Evolutionary conservation across 1,140 invertebrate species (phyloP).

Genomic region (Colletes gigas): DNA sequence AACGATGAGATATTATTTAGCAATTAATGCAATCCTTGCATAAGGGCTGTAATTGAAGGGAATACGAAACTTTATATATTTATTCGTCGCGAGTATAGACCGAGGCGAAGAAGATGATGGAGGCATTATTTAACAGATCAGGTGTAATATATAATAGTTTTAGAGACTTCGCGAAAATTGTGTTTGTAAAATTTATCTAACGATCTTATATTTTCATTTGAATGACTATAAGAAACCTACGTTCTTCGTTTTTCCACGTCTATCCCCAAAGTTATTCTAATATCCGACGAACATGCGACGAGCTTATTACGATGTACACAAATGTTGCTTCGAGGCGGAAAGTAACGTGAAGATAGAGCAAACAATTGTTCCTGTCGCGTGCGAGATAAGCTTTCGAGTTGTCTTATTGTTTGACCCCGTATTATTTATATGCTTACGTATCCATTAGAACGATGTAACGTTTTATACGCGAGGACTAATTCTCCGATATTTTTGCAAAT

Average conservation of each 20-base stretch:
- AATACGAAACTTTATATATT: neutral
- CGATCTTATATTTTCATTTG: neutral
- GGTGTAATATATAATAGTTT: too few species aligned
- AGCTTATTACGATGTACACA: slow-evolving; percentile 6
- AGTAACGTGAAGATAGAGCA: neutral
- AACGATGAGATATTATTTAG: neutral
- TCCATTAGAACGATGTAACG: neutral
- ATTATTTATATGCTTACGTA: neutral
- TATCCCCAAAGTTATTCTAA: neutral
- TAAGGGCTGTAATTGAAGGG: neutral
- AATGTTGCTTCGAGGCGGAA: neutral
- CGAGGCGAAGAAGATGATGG: neutral
- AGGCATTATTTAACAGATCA: neutral
- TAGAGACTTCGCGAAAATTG: too few species aligned
- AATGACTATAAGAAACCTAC: neutral
- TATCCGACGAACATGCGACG: neutral
- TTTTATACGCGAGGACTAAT: neutral
- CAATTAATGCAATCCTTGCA: neutral
- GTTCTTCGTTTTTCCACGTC: too few species aligned
- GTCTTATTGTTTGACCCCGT: neutral
- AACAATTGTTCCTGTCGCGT: slow-evolving; percentile 4
- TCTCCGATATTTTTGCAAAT: slow-evolving; percentile 5
- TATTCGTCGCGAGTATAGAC: neutral
- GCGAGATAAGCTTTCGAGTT: neutral
- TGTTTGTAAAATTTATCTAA: neutral